Conservation (phyloP, 2,888 invertebrate species). For the Phymatocera aterrima region DNA sequence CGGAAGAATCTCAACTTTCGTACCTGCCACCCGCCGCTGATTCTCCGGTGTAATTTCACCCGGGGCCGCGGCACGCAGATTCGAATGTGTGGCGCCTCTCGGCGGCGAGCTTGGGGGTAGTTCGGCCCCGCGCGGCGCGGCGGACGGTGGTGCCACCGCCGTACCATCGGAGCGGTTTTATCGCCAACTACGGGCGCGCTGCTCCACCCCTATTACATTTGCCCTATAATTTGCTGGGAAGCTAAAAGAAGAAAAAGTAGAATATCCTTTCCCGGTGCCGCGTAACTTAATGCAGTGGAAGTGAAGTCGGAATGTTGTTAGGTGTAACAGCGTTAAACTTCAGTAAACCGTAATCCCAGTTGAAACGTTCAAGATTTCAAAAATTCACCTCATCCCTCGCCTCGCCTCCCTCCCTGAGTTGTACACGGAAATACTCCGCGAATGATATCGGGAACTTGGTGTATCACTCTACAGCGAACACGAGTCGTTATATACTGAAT, state of each 20-base stretch:
- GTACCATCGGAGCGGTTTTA: background rate
- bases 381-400: too few relatives aligned
- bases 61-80: background rate
- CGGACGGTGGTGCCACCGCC: slow-evolving; percentile 43
- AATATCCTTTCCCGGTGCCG: background rate
- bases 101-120: background rate
- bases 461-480: too few relatives aligned
- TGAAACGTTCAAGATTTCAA: slow-evolving; percentile 19
- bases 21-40: too few relatives aligned
- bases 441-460: background rate
- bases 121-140: background rate
- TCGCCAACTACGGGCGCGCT: background rate
- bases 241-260: slow-evolving; percentile 5
- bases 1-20: background rate
- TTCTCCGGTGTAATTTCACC: background rate
- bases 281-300: slow-evolving; percentile 62
- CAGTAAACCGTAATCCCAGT: background rate
- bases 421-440: slow-evolving; percentile 8
- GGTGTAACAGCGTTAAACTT: slow-evolving; percentile 47
- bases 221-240: slow-evolving; percentile 25
- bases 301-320: slow-evolving; percentile 66
- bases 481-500: background rate
- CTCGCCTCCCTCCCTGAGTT: background rate
- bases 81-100: slow-evolving; percentile 33
- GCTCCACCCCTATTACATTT: slow-evolving; percentile 26